phyloP scores from a whole-genome alignment of 2,797 vertebrate genomes.

The Hyperoplus lanceolatus region DNA sequence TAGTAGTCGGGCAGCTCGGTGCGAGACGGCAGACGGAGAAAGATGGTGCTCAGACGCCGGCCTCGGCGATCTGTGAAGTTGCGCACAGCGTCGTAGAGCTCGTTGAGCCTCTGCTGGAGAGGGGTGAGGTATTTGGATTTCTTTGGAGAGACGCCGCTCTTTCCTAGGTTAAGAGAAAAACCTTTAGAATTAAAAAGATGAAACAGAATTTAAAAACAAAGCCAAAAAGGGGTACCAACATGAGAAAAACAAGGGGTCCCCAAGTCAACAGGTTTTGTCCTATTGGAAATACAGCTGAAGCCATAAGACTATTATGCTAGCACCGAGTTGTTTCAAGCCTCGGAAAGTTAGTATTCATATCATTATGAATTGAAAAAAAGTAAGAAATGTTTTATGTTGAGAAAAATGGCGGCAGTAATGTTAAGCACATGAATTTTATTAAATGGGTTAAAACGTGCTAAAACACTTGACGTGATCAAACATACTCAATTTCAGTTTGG shows the following conservation, averaged over 20 bases:
- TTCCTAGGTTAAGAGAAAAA: slow-evolving; percentile 78
- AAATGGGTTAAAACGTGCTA: not conserved
- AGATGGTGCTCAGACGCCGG: slow-evolving; percentile 95
- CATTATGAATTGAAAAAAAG: not conserved
- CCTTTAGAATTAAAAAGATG: not conserved
- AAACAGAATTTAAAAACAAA: not conserved
- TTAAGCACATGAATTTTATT: not conserved
- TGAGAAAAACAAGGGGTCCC: not conserved
- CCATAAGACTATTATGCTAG: not conserved
- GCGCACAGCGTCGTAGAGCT: slow-evolving; percentile 97
- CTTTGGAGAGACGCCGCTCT: slow-evolving; percentile 95
- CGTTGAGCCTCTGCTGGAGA: slow-evolving; percentile 96
- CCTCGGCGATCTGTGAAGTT: slow-evolving; percentile 97
- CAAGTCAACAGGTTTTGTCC: no score
- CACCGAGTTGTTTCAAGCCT: not conserved
- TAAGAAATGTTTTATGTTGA: not conserved
- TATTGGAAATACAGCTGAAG: not conserved
- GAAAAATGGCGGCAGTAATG: not conserved
- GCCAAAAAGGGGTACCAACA: not conserved
- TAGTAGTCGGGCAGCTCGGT: slow-evolving; percentile 98
- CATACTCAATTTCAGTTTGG: slow-evolving; percentile 97
- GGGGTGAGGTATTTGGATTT: slow-evolving; percentile 98
- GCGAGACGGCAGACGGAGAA: slow-evolving; percentile 95
- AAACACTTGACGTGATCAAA: slow-evolving; percentile 21
- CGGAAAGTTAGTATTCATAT: not conserved